phyloP scores from a whole-genome alignment of 2,888 invertebrate species.

The Sceliomorpha sp. region DNA sequence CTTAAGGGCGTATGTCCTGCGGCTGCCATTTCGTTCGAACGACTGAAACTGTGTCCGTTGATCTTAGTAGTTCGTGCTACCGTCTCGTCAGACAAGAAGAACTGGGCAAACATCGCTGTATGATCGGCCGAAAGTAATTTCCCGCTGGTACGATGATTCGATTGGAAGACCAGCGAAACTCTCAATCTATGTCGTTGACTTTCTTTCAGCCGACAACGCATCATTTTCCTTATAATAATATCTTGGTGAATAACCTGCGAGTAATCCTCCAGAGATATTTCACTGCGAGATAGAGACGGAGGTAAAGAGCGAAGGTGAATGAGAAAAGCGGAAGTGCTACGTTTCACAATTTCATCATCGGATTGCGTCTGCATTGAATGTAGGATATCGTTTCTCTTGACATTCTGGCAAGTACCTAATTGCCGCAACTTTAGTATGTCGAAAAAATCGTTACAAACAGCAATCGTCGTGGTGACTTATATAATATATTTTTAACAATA shows the following conservation, averaged over 20 bases:
- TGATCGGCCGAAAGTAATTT: conserved; percentile 77
- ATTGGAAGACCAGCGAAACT: conserved; percentile 59
- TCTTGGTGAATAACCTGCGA: conserved; percentile 30
- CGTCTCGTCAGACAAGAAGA: conserved; percentile 57
- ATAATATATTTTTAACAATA: no score
- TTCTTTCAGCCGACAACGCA: conserved; percentile 11
- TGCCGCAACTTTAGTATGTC: no score
- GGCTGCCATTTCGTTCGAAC: conserved; percentile 23
- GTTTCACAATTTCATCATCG: conserved; percentile 24
- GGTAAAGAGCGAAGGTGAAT: conserved; percentile 16
- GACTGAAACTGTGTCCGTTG: conserved; percentile 16
- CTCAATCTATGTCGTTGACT: conserved; percentile 26
- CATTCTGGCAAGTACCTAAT: no score
- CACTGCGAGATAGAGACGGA: conserved; percentile 4
- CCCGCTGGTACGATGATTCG: conserved; percentile 76
- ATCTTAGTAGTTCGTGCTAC: conserved; percentile 36
- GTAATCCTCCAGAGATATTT: conserved; percentile 22
- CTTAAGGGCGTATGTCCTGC: conserved; percentile 11
- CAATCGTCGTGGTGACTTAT: no score
- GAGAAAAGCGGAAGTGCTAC: conserved; percentile 33
- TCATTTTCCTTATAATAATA: conserved; percentile 20
- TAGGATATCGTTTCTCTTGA: no score
- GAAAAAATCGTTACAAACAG: no score
- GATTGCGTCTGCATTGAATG: conserved; percentile 8
- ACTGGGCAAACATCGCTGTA: conserved; percentile 54